Evolutionary conservation across 2,113 vertebrate species (phyloP).

Genomic region (Desmodus rotundus): DNA sequence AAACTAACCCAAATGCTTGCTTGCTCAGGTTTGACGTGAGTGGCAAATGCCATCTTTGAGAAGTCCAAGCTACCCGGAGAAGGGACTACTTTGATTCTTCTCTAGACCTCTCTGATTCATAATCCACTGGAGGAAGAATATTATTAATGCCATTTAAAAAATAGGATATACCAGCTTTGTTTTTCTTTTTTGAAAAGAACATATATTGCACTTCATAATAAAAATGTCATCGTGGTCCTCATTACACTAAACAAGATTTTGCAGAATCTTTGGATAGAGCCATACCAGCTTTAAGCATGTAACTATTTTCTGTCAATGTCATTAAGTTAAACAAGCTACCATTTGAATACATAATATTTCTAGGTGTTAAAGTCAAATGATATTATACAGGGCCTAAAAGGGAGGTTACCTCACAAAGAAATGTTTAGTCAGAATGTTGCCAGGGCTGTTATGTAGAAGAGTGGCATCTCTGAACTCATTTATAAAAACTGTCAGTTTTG

Average conservation of each 20-base stretch:
- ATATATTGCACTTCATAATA: background rate
- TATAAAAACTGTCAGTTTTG: background rate
- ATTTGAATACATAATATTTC: background rate
- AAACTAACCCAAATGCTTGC: slow-evolving; percentile 35
- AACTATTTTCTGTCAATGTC: background rate
- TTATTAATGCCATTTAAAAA: background rate
- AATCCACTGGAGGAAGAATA: background rate
- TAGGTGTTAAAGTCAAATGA: background rate
- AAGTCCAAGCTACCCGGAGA: background rate
- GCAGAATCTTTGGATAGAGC: background rate
- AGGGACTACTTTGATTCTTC: background rate
- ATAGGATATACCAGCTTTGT: background rate
- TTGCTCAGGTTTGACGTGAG: background rate
- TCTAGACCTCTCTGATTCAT: background rate
- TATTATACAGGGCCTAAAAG: background rate
- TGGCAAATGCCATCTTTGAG: background rate
- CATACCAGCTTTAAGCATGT: background rate
- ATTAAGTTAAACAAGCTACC: background rate
- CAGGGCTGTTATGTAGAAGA: background rate
- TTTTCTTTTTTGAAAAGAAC: background rate
- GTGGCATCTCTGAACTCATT: background rate
- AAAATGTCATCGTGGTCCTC: background rate
- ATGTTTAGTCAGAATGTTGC: background rate
- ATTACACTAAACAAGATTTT: background rate
- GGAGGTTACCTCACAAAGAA: background rate